Conservation (phyloP, 2,113 vertebrate species). For the Gasterosteus nipponicus region DNA sequence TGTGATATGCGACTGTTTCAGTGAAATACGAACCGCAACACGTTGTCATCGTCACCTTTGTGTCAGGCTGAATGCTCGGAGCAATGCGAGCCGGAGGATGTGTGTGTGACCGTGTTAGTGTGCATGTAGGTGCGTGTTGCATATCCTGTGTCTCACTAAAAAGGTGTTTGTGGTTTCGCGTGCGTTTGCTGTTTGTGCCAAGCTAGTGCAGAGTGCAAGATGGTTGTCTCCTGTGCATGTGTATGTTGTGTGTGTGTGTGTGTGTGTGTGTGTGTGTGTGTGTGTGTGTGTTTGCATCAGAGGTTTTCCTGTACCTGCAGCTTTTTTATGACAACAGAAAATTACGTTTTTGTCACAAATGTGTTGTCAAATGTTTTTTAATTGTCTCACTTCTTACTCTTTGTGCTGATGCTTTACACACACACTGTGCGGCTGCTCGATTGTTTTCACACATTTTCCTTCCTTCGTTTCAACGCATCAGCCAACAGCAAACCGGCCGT, state of each 20-base stretch:
- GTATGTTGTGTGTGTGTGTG: neutral
- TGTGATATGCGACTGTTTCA: neutral
- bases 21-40: neutral
- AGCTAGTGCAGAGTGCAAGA: neutral
- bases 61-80: neutral
- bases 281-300: neutral
- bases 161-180: slow-evolving; percentile 52
- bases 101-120: neutral
- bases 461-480: neutral
- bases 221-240: neutral
- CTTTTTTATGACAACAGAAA: neutral
- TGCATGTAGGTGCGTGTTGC: neutral
- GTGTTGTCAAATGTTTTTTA: no score
- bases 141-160: slow-evolving; percentile 56
- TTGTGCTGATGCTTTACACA: neutral
- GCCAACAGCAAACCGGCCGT: neutral
- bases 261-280: neutral
- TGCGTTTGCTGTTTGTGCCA: neutral
- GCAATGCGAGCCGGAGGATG: fast-evolving
- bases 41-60: neutral
- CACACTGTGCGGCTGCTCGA: neutral
- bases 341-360: neutral
- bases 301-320: neutral
- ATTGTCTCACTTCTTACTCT: neutral
- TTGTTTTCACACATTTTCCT: neutral